Evolutionary conservation across 2,113 vertebrate genomes (phyloP), one percentile per base, ranked within the genome.

Genomic region (Elachura formosa): DNA sequence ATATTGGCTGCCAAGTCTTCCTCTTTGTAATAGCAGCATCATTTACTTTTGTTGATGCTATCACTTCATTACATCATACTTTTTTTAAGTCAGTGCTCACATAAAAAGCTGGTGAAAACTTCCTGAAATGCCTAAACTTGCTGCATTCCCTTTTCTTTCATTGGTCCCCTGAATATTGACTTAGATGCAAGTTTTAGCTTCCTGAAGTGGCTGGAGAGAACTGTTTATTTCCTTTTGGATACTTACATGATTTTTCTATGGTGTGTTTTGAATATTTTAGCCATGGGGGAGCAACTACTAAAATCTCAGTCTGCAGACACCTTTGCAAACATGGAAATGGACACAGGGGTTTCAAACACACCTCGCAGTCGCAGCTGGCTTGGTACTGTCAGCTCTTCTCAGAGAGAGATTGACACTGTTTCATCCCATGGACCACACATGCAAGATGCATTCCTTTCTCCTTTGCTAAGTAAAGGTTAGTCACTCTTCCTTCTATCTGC

Each of bases 381-480:
- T 63, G 98, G 98, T 46, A 95, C 96, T n/a, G 91, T 99, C 3
- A 95, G 96, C 63, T 96, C 97, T 9, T 90, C 97, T 51, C 97
- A 98, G 87, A 98, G 98, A 89, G 99, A 99, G 63, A 98, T 98
- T 87, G 99, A 99, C 94, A 98, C 97, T 1, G 97, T 97, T 79
- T 99, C 99, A 5, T 98, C 99, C 48, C 98, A 98, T 51, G 98
- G 98, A 29, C 98, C 99, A 18, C 99, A 99, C 86, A 99, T 98
- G 40, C 99, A 99, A 74, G 99, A 99, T 25, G 99, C 99, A 13
- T 99, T 99, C 85, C 98, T 99, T 56, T 99, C 99, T 40, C 99
- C 99, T 87, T 98, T 99, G 94, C 98, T 98, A 76, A 99, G 98
- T 97, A 99, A 99, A 99, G 99, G 99, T 99, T 97, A 97, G 98